phyloP scores from a whole-genome alignment of 2,797 vertebrate species.

The Brachymystax lenok region DNA sequence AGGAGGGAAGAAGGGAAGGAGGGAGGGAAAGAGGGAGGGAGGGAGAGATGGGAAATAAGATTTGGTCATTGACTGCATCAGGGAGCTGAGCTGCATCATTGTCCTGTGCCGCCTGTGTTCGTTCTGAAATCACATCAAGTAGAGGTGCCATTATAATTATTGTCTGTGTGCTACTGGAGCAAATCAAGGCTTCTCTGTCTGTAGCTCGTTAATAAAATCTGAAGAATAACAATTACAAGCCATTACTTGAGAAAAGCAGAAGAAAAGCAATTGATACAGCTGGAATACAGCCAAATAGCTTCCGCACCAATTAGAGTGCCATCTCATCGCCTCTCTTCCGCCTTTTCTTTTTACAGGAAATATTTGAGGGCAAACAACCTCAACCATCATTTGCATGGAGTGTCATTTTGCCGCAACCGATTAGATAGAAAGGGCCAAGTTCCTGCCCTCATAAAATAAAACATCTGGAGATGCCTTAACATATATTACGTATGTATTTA shows the following conservation, averaged over 20 bases:
- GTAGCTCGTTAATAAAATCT: constrained; percentile 53
- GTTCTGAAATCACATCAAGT: constrained; percentile 43
- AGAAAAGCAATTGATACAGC: constrained; percentile 51
- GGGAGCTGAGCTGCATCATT: background rate
- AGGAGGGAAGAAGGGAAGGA: background rate
- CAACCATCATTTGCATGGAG: constrained; percentile 49
- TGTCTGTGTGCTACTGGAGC: constrained; percentile 40
- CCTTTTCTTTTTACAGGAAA: constrained; percentile 11
- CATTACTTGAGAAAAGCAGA: constrained; percentile 53
- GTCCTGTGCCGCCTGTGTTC: background rate
- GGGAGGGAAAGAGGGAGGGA: constrained; percentile 3
- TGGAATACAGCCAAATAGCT: constrained; percentile 57
- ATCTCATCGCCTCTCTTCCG: constrained; percentile 29
- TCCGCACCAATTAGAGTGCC: constrained; percentile 52
- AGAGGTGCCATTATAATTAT: constrained; percentile 26
- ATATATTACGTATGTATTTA: constrained; percentile 65
- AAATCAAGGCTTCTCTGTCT: constrained; percentile 22
- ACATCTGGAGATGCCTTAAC: constrained; percentile 43
- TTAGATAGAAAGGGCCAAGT: constrained; percentile 41
- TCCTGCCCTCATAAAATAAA: constrained; percentile 44
- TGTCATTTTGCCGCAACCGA: constrained; percentile 51
- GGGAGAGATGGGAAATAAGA: background rate
- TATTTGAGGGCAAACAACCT: constrained; percentile 55
- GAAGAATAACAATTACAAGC: constrained; percentile 58
- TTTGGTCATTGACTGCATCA: background rate